Evolutionary conservation across 2,797 vertebrate genomes (phyloP).

Genomic region (Pangasius djambal): DNA sequence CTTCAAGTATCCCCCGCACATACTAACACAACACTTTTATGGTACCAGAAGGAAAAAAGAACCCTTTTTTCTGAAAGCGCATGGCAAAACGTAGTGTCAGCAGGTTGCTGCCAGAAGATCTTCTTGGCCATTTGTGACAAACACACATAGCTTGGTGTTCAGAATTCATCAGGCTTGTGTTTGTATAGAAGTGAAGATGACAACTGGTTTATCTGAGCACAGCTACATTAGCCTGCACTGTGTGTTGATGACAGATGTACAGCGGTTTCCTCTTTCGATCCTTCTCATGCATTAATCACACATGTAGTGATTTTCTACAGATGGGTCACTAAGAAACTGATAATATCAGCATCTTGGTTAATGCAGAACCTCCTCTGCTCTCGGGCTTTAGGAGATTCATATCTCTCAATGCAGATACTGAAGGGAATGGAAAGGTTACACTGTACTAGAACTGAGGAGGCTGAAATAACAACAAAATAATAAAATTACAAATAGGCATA

Average conservation of each 20-base stretch:
- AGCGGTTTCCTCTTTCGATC: conserved; percentile 2
- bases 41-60: background rate
- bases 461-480: background rate
- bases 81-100: background rate
- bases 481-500: background rate
- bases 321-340: conserved; percentile 14
- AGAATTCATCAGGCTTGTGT: background rate
- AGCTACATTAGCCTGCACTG: background rate
- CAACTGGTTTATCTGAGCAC: conserved; percentile 20
- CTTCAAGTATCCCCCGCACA: background rate
- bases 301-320: conserved; percentile 11
- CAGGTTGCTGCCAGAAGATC: background rate
- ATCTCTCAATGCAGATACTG: background rate
- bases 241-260: conserved; percentile 6
- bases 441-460: background rate
- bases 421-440: conserved; percentile 4
- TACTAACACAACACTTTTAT: background rate
- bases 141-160: background rate
- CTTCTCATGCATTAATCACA: background rate
- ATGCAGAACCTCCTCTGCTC: background rate
- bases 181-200: background rate
- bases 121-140: background rate
- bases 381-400: conserved; percentile 11
- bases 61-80: background rate
- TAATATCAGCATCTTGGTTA: conserved; percentile 16